Conservation (phyloP, 1,140 invertebrate species). For the Sweltsa coloradensis region DNA sequence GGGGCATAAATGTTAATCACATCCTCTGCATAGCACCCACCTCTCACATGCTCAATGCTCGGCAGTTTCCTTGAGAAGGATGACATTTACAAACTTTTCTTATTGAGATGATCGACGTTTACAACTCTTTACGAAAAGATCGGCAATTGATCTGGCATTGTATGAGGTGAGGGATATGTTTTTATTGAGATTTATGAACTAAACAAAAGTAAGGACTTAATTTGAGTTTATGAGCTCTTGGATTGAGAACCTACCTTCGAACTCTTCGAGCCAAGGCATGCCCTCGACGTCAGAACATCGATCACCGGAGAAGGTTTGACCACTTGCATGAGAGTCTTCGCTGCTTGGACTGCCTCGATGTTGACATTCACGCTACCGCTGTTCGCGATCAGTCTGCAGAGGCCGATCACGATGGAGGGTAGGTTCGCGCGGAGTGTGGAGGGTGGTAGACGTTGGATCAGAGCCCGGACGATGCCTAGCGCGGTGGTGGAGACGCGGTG, state of each 20-base stretch:
- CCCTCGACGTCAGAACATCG: slow-evolving; percentile 42
- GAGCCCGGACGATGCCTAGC: slow-evolving; percentile 37
- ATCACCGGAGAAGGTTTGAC: slow-evolving; percentile 46
- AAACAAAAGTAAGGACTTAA: too few relatives aligned
- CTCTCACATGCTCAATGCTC: too few relatives aligned
- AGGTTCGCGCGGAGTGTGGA: slow-evolving; percentile 10
- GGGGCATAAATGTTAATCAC: too few relatives aligned
- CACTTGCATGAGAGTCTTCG: slow-evolving; percentile 51
- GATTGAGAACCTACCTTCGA: slow-evolving; percentile 36
- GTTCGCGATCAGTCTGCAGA: slow-evolving; percentile 39
- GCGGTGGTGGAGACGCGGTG: slow-evolving; percentile 43
- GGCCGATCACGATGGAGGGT: slow-evolving; percentile 16
- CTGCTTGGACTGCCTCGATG: slow-evolving; percentile 35
- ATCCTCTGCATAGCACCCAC: too few relatives aligned
- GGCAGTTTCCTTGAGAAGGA: too few relatives aligned
- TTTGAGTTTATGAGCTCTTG: too few relatives aligned
- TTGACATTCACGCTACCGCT: slow-evolving; percentile 41
- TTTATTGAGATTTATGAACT: too few relatives aligned
- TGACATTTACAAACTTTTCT: too few relatives aligned
- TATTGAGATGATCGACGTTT: too few relatives aligned
- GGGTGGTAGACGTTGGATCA: slow-evolving; percentile 20
- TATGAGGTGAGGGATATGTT: too few relatives aligned
- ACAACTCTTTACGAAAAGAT: too few relatives aligned
- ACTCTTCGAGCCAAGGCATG: slow-evolving; percentile 50
- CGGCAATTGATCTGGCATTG: too few relatives aligned